These are phyloP conservation scores for Caiman crocodilus DNA, from an alignment of 2,797 vertebrate genomes.

Conservation along the genomic window DNA sequence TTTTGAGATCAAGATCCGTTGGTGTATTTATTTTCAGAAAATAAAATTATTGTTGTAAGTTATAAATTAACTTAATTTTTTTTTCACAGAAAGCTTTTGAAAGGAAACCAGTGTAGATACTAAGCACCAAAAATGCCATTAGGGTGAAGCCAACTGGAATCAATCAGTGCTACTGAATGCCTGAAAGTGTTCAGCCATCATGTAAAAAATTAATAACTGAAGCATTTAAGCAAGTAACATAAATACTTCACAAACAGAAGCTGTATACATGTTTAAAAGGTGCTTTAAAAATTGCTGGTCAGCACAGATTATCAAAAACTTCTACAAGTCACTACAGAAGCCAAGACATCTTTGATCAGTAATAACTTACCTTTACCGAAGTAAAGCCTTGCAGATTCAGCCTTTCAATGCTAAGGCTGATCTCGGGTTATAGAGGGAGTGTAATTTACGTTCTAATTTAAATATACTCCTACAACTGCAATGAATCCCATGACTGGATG, in stretches of 20 bases:
- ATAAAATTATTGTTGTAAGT: not conserved
- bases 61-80: not conserved
- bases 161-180: not conserved
- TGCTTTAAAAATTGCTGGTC: not conserved
- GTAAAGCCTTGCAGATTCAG: not conserved
- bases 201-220: not conserved
- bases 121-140: not conserved
- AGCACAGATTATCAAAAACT: not conserved
- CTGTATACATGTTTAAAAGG: not conserved
- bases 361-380: conserved; percentile 8
- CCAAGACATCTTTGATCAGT: not conserved
- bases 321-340: not conserved
- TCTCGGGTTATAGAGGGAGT: not conserved
- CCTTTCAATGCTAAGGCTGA: not conserved
- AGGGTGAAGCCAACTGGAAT: not conserved
- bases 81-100: not conserved
- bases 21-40: not conserved
- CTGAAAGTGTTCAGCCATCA: not conserved
- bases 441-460: not conserved
- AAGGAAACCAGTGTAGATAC: not conserved
- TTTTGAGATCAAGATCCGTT: not conserved
- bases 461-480: not conserved
- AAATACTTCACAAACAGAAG: not conserved
- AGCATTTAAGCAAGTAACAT: not conserved
- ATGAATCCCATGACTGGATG: not conserved